Percentiles rank a stretch among this genome's conserved stretches.
Conservation (phyloP, 2,888 invertebrate genomes). For the Lymantria dispar region DNA sequence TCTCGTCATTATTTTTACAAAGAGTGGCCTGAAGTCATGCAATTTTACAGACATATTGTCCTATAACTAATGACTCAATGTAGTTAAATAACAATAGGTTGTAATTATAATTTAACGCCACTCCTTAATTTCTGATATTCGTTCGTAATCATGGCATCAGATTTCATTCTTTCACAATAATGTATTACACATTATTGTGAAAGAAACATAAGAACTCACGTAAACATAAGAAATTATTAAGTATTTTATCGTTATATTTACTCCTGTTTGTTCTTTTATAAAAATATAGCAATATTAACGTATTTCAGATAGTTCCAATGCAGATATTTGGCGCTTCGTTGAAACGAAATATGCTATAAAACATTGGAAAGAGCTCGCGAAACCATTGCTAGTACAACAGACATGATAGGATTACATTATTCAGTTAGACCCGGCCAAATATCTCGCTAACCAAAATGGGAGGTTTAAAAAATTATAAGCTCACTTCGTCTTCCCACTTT, state of each 20-base stretch:
- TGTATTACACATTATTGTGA: too few species aligned
- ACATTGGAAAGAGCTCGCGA: constrained; percentile 18
- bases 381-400: constrained; percentile 14
- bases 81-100: too few species aligned
- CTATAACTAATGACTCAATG: too few species aligned
- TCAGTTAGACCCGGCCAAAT: constrained; percentile 28
- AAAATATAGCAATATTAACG: neutral
- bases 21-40: constrained; percentile 1
- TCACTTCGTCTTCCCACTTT: constrained; percentile 14
- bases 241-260: too few species aligned
- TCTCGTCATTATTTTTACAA: constrained; percentile 4
- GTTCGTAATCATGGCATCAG: too few species aligned
- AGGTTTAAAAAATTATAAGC: constrained; percentile 33
- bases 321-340: constrained; percentile 4
- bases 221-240: too few species aligned
- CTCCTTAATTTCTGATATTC: too few species aligned
- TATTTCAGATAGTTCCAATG: neutral
- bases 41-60: neutral
- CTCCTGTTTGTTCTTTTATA: too few species aligned
- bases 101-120: too few species aligned
- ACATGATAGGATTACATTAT: constrained; percentile 36
- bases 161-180: too few species aligned
- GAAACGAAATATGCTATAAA: constrained; percentile 17
- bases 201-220: too few species aligned
- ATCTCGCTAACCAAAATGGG: constrained; percentile 21